Evolutionary conservation across 2,888 invertebrate genomes (phyloP).

Genomic region (Troides aeacus): DNA sequence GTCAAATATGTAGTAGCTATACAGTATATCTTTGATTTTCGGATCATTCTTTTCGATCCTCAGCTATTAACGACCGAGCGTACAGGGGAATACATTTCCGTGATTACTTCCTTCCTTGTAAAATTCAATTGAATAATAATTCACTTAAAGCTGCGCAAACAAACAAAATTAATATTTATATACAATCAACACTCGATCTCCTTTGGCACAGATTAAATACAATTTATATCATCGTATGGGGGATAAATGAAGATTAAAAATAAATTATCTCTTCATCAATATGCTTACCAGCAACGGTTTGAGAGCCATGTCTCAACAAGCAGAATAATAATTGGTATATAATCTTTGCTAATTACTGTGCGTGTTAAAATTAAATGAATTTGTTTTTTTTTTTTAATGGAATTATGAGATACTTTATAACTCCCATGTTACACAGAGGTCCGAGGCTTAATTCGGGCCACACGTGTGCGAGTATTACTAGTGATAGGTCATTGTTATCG

Average conservation of each 20-base stretch:
- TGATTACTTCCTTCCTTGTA: neutral
- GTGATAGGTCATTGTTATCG: no score
- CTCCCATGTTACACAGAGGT: no score
- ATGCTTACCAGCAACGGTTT: neutral
- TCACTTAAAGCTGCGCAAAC: neutral
- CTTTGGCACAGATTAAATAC: constrained; percentile 19
- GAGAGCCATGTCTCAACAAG: constrained; percentile 12
- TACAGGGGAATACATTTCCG: no score
- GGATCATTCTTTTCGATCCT: no score
- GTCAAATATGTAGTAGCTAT: no score
- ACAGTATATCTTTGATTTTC: no score
- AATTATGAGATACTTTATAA: no score
- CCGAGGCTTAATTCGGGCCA: no score
- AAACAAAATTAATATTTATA: neutral
- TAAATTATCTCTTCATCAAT: constrained; percentile 15
- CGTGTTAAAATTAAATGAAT: neutral
- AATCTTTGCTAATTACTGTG: constrained; percentile 7
- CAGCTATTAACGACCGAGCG: no score
- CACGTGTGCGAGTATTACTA: no score
- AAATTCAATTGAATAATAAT: neutral
- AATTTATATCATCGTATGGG: constrained; percentile 15
- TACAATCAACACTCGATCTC: neutral
- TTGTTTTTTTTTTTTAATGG: neutral
- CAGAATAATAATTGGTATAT: constrained; percentile 17
- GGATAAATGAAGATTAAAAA: constrained; percentile 26